Evolutionary conservation across 1,140 invertebrate species (phyloP), one percentile per base, ranked within the genome.

Genomic region (Cherax quadricarinatus): DNA sequence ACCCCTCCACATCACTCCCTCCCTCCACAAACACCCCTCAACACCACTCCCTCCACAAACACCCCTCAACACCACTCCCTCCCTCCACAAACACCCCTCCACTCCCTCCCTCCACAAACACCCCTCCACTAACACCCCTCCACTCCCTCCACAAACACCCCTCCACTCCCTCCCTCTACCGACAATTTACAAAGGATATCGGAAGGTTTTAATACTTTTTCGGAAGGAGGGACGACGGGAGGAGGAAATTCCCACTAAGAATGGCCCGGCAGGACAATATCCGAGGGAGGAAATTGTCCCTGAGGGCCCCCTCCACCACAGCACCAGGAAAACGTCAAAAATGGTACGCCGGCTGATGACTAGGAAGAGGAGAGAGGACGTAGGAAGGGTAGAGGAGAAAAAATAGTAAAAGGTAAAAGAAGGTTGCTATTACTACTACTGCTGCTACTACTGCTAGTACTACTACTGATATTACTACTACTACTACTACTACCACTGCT

Each of bases 141-240:
- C 5, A n/a, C 16, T 16, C 57, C 57, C 9, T 16, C 16, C 57
- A 10, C 57, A 60, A 9, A 9, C 57, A 10, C 57, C 9, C 62
- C 18, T 18, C 62, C 78, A 60, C 14, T 16, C 60, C 81, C 5
- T 24, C 80, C 5, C 60, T 53, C 78, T 48, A 7, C 75, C 75
- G n/a, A 16, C 75, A 53, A 53, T 51, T 24, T 16, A 75, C 85
- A 78, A 86, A 87, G 73, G n/a, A 51, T 70, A 66, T 49, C 70
- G 88, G 88, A 83, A 73, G 88, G 78, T 81, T 49, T 89, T 70
- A 82, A 82, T 89, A 89, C 62, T 89, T 89, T 89, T 89, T 53
- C 81, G 81, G 81, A 83, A 83, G 48, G 51, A 16, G 18, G 51
- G n/a, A 9, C 24, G 18, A 60, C 57, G 48, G 81, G 57, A 10